Conservation (phyloP, 2,797 vertebrate genomes). For the Enteromius afrohamiltoni region DNA sequence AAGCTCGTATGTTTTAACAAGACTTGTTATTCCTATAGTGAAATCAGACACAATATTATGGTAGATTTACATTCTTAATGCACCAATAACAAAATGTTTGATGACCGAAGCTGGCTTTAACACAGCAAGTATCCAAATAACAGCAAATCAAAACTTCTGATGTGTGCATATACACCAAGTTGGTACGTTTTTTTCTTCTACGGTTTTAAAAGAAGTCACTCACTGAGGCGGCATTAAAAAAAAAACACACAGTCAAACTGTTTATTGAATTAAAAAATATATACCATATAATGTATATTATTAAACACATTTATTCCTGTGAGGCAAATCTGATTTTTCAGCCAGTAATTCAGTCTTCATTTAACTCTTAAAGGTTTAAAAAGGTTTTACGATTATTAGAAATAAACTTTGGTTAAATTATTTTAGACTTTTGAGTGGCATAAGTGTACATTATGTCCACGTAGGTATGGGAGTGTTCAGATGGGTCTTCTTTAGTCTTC, state of each 20-base stretch:
- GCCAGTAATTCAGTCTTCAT: neutral
- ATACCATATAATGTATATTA: neutral
- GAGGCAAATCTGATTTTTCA: neutral
- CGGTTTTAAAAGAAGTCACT: neutral
- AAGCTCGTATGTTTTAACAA: slow-evolving; percentile 89
- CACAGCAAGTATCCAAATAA: neutral
- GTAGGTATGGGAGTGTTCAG: neutral
- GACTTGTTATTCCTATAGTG: slow-evolving; percentile 84
- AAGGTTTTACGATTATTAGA: neutral
- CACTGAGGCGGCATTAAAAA: neutral
- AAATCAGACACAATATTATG: neutral
- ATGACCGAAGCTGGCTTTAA: neutral
- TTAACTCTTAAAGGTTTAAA: neutral
- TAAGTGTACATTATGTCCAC: neutral
- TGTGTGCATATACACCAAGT: neutral
- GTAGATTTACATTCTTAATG: neutral
- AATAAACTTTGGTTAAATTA: neutral
- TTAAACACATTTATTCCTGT: neutral
- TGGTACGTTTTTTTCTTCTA: neutral
- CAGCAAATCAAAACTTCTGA: neutral
- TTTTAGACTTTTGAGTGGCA: neutral
- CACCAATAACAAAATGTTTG: neutral
- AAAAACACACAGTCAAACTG: no score
- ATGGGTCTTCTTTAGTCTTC: neutral
- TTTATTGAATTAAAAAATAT: no score